A percentile compares a stretch with the other conserved stretches of the same genome.
These are phyloP conservation scores for Vidua chalybeata DNA, from an alignment of 2,113 vertebrate species.

Conservation along the genomic window DNA sequence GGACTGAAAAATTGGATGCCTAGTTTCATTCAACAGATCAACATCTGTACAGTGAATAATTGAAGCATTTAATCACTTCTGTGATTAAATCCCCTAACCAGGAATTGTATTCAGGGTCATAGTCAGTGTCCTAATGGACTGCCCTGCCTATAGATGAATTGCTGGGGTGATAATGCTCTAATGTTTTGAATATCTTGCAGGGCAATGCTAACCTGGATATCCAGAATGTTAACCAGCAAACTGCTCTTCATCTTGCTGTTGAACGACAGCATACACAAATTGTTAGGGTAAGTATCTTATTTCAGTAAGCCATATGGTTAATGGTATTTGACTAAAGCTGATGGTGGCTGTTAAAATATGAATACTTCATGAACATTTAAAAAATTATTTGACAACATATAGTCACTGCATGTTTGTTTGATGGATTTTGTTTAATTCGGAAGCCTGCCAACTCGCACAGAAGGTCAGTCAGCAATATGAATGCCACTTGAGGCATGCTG, in stretches of 20 bases:
- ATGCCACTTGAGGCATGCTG: not conserved
- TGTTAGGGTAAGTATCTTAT: slow-evolving; percentile 85
- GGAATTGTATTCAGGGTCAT: not conserved
- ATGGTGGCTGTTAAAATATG: not conserved
- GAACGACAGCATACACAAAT: slow-evolving; percentile 98
- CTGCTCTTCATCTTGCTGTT: slow-evolving; percentile 95
- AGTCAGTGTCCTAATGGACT: not conserved
- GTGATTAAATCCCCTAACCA: not conserved
- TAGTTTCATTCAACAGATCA: not conserved
- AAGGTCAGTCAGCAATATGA: not conserved
- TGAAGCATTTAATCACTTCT: not conserved
- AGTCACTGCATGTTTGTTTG: not conserved
- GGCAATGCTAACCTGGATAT: slow-evolving; percentile 97
- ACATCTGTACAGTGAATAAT: not conserved
- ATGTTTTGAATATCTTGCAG: slow-evolving; percentile 69
- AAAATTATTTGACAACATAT: not conserved
- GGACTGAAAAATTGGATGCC: not conserved
- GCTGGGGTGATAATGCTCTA: not conserved
- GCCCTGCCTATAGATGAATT: not conserved
- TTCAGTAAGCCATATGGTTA: not conserved
- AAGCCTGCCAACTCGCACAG: not conserved
- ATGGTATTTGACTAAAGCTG: not conserved
- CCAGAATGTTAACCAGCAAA: slow-evolving; percentile 98
- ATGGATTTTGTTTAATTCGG: not conserved
- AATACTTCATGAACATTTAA: not conserved